Evolutionary conservation across 2,888 invertebrate species (phyloP).

Genomic region (Masnerella sp.): DNA sequence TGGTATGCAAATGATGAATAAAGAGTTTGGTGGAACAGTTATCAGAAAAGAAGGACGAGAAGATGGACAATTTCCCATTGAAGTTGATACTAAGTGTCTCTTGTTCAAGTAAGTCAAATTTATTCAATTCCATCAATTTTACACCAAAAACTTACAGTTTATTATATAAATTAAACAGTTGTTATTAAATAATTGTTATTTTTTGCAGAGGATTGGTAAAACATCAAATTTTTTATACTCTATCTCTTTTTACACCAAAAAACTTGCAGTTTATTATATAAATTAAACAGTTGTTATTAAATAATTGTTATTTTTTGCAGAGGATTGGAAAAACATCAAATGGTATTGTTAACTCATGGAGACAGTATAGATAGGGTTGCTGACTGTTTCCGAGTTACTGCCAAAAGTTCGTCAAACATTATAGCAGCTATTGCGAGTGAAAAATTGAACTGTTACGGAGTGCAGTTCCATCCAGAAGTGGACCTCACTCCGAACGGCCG

Average conservation of each 20-base stretch:
- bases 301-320: no score
- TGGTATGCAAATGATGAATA: slow-evolving; percentile 99
- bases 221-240: no score
- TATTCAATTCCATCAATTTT: slow-evolving; percentile 49
- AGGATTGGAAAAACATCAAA: slow-evolving; percentile 90
- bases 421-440: slow-evolving; percentile 95
- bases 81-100: slow-evolving; percentile 91
- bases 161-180: no score
- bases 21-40: slow-evolving; percentile 96
- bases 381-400: slow-evolving; percentile 91
- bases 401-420: slow-evolving; percentile 86
- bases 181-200: no score
- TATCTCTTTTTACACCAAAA: no score
- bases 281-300: no score
- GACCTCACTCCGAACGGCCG: slow-evolving; percentile 95
- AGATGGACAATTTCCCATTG: slow-evolving; percentile 94
- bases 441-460: slow-evolving; percentile 92
- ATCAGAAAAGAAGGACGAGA: slow-evolving; percentile 91
- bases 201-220: no score
- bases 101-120: slow-evolving; percentile 90
- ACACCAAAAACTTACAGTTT: no score
- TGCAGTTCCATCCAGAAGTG: slow-evolving; percentile 99
- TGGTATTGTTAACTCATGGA: slow-evolving; percentile 97
- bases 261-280: no score
- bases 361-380: slow-evolving; percentile 96